Evolutionary conservation across 2,888 invertebrate genomes (phyloP).

Genomic region (Harpalus rufipes): DNA sequence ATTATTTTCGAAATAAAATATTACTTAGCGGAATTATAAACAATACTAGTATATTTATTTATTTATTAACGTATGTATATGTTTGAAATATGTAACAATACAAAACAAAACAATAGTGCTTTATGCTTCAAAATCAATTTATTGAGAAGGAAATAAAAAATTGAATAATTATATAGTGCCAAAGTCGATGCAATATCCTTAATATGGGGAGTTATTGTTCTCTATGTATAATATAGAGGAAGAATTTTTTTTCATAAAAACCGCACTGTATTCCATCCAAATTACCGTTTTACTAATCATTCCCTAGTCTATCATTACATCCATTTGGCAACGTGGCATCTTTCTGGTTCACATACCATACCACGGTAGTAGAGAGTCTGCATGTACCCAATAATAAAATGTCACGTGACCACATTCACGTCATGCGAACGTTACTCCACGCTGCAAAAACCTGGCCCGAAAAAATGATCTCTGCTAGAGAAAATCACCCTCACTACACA

Average conservation of each 20-base stretch:
- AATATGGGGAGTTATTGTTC: not conserved
- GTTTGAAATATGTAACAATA: too few species aligned
- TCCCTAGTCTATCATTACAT: not conserved
- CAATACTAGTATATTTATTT: too few species aligned
- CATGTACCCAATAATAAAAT: slow-evolving; percentile 56
- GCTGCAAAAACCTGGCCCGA: slow-evolving; percentile 61
- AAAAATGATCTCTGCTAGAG: slow-evolving; percentile 35
- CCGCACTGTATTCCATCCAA: not conserved
- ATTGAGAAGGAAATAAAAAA: not conserved
- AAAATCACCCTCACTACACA: not conserved
- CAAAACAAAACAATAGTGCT: too few species aligned
- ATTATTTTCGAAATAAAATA: too few species aligned
- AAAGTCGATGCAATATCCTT: not conserved
- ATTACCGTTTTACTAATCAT: slow-evolving; percentile 2
- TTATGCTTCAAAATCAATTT: not conserved
- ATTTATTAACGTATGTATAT: too few species aligned
- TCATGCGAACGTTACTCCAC: slow-evolving; percentile 62
- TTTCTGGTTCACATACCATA: slow-evolving; percentile 48
- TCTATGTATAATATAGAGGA: not conserved
- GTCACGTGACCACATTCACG: slow-evolving; percentile 55
- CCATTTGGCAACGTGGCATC: slow-evolving; percentile 34
- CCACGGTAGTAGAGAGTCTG: slow-evolving; percentile 41
- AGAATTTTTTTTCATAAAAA: not conserved
- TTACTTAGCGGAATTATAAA: too few species aligned
- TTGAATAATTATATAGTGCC: not conserved